These are phyloP conservation scores for Polietes domitor DNA, from an alignment of 2,888 invertebrate species.

Conservation along the genomic window DNA sequence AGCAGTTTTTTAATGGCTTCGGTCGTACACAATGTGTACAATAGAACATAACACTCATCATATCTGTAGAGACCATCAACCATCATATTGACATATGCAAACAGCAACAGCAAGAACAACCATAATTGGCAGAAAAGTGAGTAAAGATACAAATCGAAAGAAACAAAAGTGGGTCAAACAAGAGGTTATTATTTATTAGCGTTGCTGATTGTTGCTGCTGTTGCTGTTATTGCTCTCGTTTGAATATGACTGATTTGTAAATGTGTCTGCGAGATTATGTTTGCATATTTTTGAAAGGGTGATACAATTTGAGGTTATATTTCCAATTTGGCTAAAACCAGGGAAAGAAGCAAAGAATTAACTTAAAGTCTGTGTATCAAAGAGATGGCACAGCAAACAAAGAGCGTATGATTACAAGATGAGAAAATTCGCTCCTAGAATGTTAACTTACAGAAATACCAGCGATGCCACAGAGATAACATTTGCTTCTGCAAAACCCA, in stretches of 20 bases:
- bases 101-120: too few species aligned
- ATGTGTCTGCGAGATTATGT: background rate
- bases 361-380: too few species aligned
- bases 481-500: too few species aligned
- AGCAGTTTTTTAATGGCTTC: background rate
- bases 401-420: too few species aligned
- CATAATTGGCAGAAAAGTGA: slow-evolving; percentile 32
- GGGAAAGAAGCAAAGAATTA: too few species aligned
- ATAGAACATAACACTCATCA: background rate
- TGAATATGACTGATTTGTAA: slow-evolving; percentile 19
- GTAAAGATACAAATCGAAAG: slow-evolving; percentile 25
- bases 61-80: background rate
- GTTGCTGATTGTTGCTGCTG: background rate
- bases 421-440: too few species aligned
- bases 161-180: slow-evolving; percentile 54
- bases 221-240: slow-evolving; percentile 21
- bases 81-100: slow-evolving; percentile 3
- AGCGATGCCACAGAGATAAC: too few species aligned
- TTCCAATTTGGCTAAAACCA: too few species aligned
- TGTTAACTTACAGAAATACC: too few species aligned
- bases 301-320: background rate
- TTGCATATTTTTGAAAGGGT: background rate
- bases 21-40: too few species aligned
- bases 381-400: too few species aligned
- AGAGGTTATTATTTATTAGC: slow-evolving; percentile 48